A percentile compares a stretch with the other conserved stretches of the same genome.
phyloP scores from a whole-genome alignment of 2,113 vertebrate species.

The Ascaphus truei region DNA sequence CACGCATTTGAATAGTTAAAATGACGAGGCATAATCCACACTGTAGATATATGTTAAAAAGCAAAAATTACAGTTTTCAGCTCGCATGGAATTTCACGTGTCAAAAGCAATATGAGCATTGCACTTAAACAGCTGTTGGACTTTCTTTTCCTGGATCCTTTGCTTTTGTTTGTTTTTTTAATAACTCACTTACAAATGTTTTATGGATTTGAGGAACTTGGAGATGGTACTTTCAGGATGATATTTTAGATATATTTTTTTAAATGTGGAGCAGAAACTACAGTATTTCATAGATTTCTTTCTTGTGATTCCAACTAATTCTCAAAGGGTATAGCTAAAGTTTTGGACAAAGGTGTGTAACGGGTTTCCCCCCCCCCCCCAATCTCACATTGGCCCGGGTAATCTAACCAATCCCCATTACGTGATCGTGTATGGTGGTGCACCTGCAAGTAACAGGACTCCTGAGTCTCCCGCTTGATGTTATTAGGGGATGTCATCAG shows the following conservation, averaged over 20 bases:
- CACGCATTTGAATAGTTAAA: neutral
- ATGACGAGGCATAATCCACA: neutral
- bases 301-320: too few species aligned
- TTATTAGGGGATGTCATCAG: too few species aligned
- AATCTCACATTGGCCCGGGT: too few species aligned
- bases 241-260: neutral
- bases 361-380: too few species aligned
- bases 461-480: too few species aligned
- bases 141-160: constrained; percentile 20
- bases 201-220: constrained; percentile 27
- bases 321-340: too few species aligned
- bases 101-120: neutral
- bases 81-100: neutral
- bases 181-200: constrained; percentile 28
- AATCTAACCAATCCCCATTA: too few species aligned
- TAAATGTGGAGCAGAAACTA: neutral
- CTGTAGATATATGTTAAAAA: neutral
- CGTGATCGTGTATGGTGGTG: too few species aligned
- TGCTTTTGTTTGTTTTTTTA: constrained; percentile 3
- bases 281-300: too few species aligned
- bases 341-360: too few species aligned
- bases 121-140: constrained; percentile 12
- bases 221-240: constrained; percentile 3
- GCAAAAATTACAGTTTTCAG: neutral
- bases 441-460: too few species aligned